Conservation (phyloP, 2,888 invertebrate genomes). For the Amphimallon solstitiale region DNA sequence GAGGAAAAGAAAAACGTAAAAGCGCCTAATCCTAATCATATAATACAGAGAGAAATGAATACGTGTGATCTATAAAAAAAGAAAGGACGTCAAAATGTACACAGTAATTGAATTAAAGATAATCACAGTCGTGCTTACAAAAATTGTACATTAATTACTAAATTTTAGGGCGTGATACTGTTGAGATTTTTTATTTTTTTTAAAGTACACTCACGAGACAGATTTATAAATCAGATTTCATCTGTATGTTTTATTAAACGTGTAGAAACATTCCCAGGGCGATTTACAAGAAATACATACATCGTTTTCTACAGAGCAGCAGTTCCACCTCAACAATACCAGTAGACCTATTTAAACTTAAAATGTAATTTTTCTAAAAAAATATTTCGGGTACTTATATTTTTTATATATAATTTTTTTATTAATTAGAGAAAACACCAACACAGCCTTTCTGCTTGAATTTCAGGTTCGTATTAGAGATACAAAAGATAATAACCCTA, state of each 20-base stretch:
- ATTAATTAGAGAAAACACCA: constrained; percentile 22
- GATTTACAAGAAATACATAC: too few relatives aligned
- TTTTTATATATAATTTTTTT: constrained; percentile 17
- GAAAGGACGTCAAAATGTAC: too few relatives aligned
- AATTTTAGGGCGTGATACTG: constrained; percentile 12
- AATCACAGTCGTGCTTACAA: constrained; percentile 55
- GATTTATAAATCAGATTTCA: too few relatives aligned
- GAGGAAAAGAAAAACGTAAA: constrained; percentile 6
- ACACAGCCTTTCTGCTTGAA: constrained; percentile 37
- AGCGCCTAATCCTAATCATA: neutral
- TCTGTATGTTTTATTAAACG: too few relatives aligned
- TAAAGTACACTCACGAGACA: too few relatives aligned
- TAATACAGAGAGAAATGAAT: constrained; percentile 1
- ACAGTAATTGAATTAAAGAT: constrained; percentile 39
- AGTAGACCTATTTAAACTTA: constrained; percentile 22
- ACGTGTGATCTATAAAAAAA: too few relatives aligned
- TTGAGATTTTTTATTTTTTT: neutral
- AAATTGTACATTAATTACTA: constrained; percentile 33
- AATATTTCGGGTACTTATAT: constrained; percentile 29
- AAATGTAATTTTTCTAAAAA: constrained; percentile 29
- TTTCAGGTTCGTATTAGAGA: constrained; percentile 18
- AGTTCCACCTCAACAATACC: neutral
- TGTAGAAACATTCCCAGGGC: too few relatives aligned
- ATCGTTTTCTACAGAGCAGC: too few relatives aligned
- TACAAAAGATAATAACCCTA: constrained; percentile 8